phyloP scores from a whole-genome alignment of 2,888 invertebrate genomes.

The Thecophora atra region DNA sequence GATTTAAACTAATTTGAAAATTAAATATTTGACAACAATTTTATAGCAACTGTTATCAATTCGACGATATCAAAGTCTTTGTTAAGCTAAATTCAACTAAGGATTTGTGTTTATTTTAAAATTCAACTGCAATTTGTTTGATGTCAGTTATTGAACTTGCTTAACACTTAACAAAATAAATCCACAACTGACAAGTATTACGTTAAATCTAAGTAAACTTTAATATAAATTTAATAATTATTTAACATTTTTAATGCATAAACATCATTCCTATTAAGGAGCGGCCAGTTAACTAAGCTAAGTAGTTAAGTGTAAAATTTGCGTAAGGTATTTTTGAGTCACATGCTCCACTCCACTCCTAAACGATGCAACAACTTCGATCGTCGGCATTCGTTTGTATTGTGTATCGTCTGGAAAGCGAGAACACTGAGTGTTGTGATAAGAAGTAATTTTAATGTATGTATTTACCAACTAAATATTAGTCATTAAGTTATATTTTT shows the following conservation, averaged over 20 bases:
- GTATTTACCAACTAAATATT: not conserved
- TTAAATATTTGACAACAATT: not conserved
- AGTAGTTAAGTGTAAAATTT: not conserved
- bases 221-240: not conserved
- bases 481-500: not conserved
- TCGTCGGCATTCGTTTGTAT: not conserved
- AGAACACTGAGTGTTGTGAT: conserved; percentile 32
- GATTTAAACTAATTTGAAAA: too few relatives aligned
- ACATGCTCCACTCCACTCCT: not conserved
- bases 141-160: too few relatives aligned
- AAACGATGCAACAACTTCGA: not conserved
- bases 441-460: conserved; percentile 29
- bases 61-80: not conserved
- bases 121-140: not conserved
- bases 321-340: not conserved
- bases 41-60: not conserved
- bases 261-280: not conserved
- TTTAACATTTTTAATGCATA: not conserved
- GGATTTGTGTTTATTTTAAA: not conserved
- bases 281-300: not conserved
- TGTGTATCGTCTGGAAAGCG: conserved; percentile 15
- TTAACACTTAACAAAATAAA: too few relatives aligned
- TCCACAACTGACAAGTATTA: conserved; percentile 11
- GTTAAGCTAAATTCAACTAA: not conserved
- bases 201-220: conserved; percentile 26